These are phyloP conservation scores for Ptilorrhoa leucosticta DNA, from an alignment of 2,113 vertebrate genomes.

Conservation along the genomic window DNA sequence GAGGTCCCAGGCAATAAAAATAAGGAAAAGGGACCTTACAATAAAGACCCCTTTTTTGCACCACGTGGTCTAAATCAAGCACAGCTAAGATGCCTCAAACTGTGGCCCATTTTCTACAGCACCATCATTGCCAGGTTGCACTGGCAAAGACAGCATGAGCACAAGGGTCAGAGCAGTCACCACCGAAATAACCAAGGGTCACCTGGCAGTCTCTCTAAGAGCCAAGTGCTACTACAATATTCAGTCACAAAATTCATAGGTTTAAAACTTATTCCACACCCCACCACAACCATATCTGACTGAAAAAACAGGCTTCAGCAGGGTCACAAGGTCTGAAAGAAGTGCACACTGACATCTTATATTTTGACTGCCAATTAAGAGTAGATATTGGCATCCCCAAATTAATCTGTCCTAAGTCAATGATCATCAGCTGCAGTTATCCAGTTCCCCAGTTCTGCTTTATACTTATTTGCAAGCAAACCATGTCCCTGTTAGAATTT, in stretches of 20 bases:
- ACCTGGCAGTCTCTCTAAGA: not conserved
- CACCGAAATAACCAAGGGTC: not conserved
- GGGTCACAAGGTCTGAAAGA: not conserved
- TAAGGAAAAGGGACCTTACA: not conserved
- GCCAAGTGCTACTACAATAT: not conserved
- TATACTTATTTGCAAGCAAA: not conserved
- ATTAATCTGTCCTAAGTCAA: not conserved
- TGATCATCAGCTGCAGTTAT: not conserved
- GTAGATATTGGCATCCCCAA: not conserved
- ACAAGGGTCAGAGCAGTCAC: not conserved
- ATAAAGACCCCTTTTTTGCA: not conserved
- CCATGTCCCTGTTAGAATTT: not conserved
- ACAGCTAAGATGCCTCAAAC: not conserved
- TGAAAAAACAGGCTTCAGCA: not conserved
- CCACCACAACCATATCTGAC: not conserved
- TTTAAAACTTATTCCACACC: not conserved
- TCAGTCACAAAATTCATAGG: not conserved
- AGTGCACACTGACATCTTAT: not conserved
- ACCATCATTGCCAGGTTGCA: not conserved
- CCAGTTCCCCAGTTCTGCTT: not conserved
- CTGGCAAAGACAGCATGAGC: not conserved
- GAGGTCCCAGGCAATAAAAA: not conserved
- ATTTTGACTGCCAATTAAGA: not conserved
- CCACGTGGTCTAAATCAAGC: not conserved
- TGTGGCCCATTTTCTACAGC: not conserved